Evolutionary conservation across 2,113 vertebrate genomes (phyloP).

Genomic region (Elephas maximus): DNA sequence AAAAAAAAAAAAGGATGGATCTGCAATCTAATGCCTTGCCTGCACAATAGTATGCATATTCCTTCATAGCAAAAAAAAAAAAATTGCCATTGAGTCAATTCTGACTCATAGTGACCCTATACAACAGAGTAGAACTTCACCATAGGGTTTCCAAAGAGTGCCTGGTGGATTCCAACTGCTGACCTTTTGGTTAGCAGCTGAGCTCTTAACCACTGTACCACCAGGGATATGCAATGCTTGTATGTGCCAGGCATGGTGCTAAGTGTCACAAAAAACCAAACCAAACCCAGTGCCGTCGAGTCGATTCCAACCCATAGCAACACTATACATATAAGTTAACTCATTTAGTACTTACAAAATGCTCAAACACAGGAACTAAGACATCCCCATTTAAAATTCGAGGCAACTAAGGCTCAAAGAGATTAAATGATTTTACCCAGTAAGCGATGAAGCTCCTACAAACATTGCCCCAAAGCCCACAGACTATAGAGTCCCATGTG

Average conservation of each 20-base stretch:
- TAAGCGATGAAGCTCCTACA: conserved; percentile 34
- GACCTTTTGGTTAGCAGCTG: too few relatives aligned
- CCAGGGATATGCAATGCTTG: neutral
- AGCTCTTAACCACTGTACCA: too few relatives aligned
- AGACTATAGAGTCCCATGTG: neutral
- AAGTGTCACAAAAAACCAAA: neutral
- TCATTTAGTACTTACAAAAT: conserved; percentile 34
- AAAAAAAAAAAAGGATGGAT: neutral
- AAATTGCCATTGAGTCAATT: too few relatives aligned
- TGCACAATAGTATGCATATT: neutral
- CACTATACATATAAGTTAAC: neutral
- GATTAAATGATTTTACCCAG: neutral
- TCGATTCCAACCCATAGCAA: too few relatives aligned
- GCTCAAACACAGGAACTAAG: neutral
- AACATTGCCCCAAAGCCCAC: neutral
- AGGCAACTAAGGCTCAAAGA: neutral
- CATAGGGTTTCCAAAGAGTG: too few relatives aligned
- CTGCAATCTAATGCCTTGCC: neutral
- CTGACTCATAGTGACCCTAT: too few relatives aligned
- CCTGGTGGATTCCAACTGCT: too few relatives aligned
- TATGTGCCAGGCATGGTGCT: neutral
- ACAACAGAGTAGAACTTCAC: too few relatives aligned
- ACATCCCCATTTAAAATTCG: neutral
- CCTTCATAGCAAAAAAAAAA: neutral
- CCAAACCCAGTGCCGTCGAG: too few relatives aligned